Conservation (phyloP, 1,140 invertebrate genomes). For the Ceratitis capitata region DNA sequence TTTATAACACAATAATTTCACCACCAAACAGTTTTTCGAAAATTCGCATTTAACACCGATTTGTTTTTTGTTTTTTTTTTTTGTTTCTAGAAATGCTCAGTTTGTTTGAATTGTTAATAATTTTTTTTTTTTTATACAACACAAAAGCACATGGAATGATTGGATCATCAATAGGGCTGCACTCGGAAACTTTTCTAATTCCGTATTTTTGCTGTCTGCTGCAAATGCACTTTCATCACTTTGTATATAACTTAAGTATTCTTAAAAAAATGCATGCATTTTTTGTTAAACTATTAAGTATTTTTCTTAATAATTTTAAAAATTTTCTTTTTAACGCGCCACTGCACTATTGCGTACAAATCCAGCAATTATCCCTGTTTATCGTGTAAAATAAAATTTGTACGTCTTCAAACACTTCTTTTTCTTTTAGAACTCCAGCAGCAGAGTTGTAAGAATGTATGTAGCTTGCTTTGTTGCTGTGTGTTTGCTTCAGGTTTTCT, state of each 20-base stretch:
- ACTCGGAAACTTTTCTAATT: background rate
- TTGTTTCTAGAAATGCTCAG: too few relatives aligned
- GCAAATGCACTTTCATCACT: background rate
- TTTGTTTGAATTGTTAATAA: too few relatives aligned
- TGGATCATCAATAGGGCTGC: background rate
- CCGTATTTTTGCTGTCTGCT: background rate
- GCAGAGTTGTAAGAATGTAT: background rate
- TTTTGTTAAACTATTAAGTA: background rate
- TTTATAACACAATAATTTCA: background rate
- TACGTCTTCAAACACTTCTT: conserved; percentile 6
- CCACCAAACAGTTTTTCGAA: background rate
- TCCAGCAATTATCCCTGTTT: background rate
- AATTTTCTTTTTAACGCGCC: background rate
- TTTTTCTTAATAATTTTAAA: background rate
- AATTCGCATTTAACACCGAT: too few relatives aligned
- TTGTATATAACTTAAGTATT: background rate
- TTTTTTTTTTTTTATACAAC: too few relatives aligned
- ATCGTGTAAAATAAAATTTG: background rate
- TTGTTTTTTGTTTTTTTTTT: too few relatives aligned
- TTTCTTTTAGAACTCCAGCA: conserved; percentile 30
- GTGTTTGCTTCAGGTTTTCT: conserved; percentile 37
- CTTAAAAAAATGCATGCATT: background rate
- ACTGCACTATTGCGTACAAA: conserved; percentile 1
- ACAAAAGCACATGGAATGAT: conserved; percentile 33
- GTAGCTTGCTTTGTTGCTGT: background rate